These are phyloP conservation scores for Mastigias papua DNA, from an alignment of 30 jellyfish, hydroid and myxozoan genomes.

Conservation along the genomic window DNA sequence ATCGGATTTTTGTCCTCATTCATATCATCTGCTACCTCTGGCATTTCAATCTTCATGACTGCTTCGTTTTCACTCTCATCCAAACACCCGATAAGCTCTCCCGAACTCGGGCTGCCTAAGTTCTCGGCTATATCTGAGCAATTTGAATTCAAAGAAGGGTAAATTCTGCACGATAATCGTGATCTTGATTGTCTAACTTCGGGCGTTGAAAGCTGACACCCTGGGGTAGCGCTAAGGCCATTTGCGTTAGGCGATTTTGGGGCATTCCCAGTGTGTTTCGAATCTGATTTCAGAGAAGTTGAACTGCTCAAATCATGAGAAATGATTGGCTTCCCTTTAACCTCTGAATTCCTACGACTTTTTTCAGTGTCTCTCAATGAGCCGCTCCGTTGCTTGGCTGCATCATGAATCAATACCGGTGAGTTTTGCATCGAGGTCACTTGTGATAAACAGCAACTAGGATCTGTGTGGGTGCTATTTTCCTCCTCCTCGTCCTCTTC, in stretches of 20 bases:
- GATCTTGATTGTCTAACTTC: slow-evolving; percentile 51
- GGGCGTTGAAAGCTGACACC: slow-evolving; percentile 40
- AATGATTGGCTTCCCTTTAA: too few species aligned
- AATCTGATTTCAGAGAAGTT: too few species aligned
- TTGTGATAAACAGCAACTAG: background rate
- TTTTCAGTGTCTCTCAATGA: too few species aligned
- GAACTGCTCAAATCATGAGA: too few species aligned
- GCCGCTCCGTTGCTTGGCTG: too few species aligned
- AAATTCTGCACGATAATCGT: slow-evolving; percentile 38
- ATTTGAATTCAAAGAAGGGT: slow-evolving; percentile 33
- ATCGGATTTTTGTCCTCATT: background rate
- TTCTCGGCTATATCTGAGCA: slow-evolving; percentile 9
- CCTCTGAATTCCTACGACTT: too few species aligned
- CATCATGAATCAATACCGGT: too few species aligned
- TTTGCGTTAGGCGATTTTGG: too few species aligned
- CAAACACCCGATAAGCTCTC: slow-evolving; percentile 15
- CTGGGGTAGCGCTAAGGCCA: background rate
- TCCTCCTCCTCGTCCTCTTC: slow-evolving; percentile 17
- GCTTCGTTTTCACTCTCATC: slow-evolving; percentile 40
- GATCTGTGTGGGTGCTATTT: background rate
- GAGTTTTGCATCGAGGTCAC: too few species aligned
- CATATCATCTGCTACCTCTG: background rate
- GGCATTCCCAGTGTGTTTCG: too few species aligned
- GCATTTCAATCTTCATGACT: slow-evolving; percentile 46
- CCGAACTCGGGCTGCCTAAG: slow-evolving; percentile 28